Percentiles rank a stretch among this genome's conserved stretches.
These are phyloP conservation scores for Drosophila austrosaltans DNA, from an alignment of 2,888 invertebrate genomes.

Conservation along the genomic window DNA sequence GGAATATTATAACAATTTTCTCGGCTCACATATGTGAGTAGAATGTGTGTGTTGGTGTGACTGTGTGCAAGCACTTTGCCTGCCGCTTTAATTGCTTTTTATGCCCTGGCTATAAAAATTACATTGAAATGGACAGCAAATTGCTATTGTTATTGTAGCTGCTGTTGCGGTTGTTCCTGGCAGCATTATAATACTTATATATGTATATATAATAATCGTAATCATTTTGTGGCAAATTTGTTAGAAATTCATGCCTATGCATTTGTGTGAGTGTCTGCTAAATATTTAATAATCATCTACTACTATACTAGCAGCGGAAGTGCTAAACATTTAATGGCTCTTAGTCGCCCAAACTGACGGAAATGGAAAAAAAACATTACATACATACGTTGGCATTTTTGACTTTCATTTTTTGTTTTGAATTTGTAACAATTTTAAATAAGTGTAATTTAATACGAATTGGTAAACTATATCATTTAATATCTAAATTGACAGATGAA, in stretches of 20 bases:
- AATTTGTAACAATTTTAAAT: background rate
- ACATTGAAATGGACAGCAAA: slow-evolving; percentile 21
- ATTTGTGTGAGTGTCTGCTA: slow-evolving; percentile 21
- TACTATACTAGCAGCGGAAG: slow-evolving; percentile 23
- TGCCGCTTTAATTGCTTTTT: slow-evolving; percentile 69
- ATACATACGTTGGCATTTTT: slow-evolving; percentile 10
- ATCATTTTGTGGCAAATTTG: slow-evolving; percentile 73
- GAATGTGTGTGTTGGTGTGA: slow-evolving; percentile 23
- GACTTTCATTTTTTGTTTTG: slow-evolving; percentile 17
- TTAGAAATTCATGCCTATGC: slow-evolving; percentile 54
- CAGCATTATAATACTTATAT: slow-evolving; percentile 51
- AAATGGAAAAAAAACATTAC: slow-evolving; percentile 23
- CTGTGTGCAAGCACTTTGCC: slow-evolving; percentile 48
- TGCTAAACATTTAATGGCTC: slow-evolving; percentile 42
- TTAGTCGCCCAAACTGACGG: slow-evolving; percentile 15
- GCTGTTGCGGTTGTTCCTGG: slow-evolving; percentile 8
- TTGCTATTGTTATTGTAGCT: background rate
- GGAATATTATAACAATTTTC: slow-evolving; percentile 50
- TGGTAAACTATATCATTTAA: too few species aligned
- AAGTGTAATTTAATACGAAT: slow-evolving; percentile 1
- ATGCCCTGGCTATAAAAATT: slow-evolving; percentile 38
- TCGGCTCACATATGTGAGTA: slow-evolving; percentile 8
- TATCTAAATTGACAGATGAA: too few species aligned
- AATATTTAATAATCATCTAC: slow-evolving; percentile 25
- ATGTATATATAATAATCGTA: slow-evolving; percentile 53